These are phyloP conservation scores for Stratiolaelaps scimitus DNA, from an alignment of 1,140 invertebrate species.

Conservation along the genomic window DNA sequence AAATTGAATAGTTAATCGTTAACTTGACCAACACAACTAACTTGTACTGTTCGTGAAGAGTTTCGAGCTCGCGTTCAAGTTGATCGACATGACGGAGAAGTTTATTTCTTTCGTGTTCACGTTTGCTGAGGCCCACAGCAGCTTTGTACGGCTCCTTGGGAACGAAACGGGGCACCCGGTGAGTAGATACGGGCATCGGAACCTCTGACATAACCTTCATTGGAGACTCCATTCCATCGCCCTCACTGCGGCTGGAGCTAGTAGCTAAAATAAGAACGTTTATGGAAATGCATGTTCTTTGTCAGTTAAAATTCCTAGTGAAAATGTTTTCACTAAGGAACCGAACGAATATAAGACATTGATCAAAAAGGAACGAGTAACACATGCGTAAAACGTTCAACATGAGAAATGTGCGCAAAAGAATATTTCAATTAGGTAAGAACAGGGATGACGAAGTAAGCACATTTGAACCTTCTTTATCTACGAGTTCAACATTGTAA, in stretches of 20 bases:
- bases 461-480: too few species aligned
- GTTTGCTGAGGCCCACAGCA: conserved; percentile 61
- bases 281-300: too few species aligned
- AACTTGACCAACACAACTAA: conserved; percentile 1
- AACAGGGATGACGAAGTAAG: too few species aligned
- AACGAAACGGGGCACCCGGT: conserved; percentile 61
- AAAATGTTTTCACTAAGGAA: too few species aligned
- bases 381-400: too few species aligned
- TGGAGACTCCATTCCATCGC: conserved; percentile 48
- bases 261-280: conserved; percentile 1
- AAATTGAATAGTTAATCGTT: too few species aligned
- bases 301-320: too few species aligned
- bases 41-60: conserved; percentile 33
- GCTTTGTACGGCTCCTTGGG: conserved; percentile 77
- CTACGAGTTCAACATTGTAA: too few species aligned
- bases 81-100: conserved; percentile 25
- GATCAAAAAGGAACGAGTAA: too few species aligned
- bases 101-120: conserved; percentile 35
- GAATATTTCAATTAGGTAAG: too few species aligned
- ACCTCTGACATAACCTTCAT: conserved; percentile 33
- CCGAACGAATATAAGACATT: too few species aligned
- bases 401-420: too few species aligned
- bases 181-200: conserved; percentile 34
- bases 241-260: conserved; percentile 36
- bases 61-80: conserved; percentile 1